Evolutionary conservation across 2,888 invertebrate species (phyloP).

Genomic region (Dynastes hyllus): DNA sequence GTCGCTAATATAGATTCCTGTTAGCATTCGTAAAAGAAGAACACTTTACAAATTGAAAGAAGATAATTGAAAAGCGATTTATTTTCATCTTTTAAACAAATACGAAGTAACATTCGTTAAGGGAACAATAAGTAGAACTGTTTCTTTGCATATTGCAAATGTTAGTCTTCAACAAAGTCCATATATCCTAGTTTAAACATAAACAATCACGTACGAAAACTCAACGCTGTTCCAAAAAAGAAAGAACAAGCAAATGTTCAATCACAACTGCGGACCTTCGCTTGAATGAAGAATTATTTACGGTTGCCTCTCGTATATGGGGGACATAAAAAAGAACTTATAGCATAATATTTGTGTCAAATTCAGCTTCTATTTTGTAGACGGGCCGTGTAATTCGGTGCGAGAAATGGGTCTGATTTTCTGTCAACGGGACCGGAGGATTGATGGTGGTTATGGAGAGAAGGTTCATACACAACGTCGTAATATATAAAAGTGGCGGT

Average conservation of each 20-base stretch:
- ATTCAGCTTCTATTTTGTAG: conserved; percentile 32
- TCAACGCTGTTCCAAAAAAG: not conserved
- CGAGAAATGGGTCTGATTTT: conserved; percentile 37
- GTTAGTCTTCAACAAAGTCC: too few species aligned
- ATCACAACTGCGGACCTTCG: not conserved
- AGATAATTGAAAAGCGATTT: too few species aligned
- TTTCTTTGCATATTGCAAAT: too few species aligned
- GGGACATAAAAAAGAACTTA: conserved; percentile 9
- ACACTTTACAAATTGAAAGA: too few species aligned
- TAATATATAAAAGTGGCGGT: conserved; percentile 30
- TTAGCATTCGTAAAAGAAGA: too few species aligned
- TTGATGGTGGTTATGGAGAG: conserved; percentile 33
- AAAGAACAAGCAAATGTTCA: not conserved
- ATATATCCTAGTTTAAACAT: not conserved
- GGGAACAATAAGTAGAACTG: too few species aligned
- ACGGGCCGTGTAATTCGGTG: conserved; percentile 29
- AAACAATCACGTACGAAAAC: not conserved
- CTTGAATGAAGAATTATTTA: conserved; percentile 13
- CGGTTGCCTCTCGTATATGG: conserved; percentile 1
- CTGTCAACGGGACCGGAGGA: conserved; percentile 32
- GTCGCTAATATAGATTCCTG: too few species aligned
- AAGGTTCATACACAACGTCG: conserved; percentile 1
- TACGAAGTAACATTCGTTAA: too few species aligned
- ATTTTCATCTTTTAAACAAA: too few species aligned
- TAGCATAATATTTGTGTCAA: conserved; percentile 39